These are phyloP conservation scores for Lathronympha strigana DNA, from an alignment of 2,888 invertebrate genomes.

Conservation along the genomic window DNA sequence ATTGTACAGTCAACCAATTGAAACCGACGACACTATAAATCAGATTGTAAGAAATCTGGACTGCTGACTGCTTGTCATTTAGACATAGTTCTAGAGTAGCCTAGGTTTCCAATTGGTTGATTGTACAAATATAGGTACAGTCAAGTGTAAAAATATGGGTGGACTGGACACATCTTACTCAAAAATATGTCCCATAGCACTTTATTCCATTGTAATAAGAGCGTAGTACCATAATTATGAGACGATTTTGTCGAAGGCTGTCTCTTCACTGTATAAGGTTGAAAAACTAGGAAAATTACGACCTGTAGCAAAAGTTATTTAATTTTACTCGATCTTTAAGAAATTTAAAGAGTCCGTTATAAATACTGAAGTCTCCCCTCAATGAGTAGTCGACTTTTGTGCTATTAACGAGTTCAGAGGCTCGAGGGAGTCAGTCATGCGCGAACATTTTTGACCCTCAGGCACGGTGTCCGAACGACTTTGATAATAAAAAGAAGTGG, in stretches of 20 bases:
- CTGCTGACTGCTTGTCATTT: too few relatives aligned
- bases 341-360: slow-evolving; percentile 27
- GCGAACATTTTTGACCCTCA: slow-evolving; percentile 43
- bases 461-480: slow-evolving; percentile 37
- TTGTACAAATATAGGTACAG: too few relatives aligned
- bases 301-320: not conserved
- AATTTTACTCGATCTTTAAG: not conserved
- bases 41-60: too few relatives aligned
- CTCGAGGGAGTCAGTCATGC: slow-evolving; percentile 38
- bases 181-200: too few relatives aligned
- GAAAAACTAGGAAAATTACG: not conserved
- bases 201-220: too few relatives aligned
- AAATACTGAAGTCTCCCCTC: slow-evolving; percentile 27
- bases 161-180: too few relatives aligned
- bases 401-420: slow-evolving; percentile 25
- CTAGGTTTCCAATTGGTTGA: too few relatives aligned
- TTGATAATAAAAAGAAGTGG: slow-evolving; percentile 44
- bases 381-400: slow-evolving; percentile 32
- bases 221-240: too few relatives aligned
- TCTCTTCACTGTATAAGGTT: not conserved
- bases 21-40: too few relatives aligned
- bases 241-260: not conserved
- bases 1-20: too few relatives aligned
- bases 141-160: too few relatives aligned
- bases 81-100: not conserved